Evolutionary conservation across 2,797 vertebrate species (phyloP), one percentile per base, ranked within the genome.

Genomic region (Coccyzus lansbergi): DNA sequence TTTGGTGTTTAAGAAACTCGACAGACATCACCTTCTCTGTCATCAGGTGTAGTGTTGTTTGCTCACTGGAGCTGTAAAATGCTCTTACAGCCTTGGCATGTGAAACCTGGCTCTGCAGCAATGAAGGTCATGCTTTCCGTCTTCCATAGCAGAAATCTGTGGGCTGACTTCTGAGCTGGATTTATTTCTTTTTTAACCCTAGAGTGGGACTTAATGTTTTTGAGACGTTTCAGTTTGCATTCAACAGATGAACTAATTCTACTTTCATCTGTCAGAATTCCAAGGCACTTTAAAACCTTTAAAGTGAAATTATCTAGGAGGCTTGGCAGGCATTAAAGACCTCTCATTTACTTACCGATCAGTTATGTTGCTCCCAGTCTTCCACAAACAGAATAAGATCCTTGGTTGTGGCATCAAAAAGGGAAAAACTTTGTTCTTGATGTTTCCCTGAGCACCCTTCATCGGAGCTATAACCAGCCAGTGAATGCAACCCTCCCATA

Each of bases 221-320:
- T 65, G 46, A 90, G 77, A 62, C 15, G 18, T 51, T 81, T 76
- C 88, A 48, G 63, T 93, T 94, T 94, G 59, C 77, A 59, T 93
- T 76, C 83, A 79, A 24, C 77, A 76, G 82, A 88, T 82, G 74
- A 94, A 55, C 34, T 1, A 2, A 21, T 81, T 74, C 48, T 86
- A 52, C 77, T 94, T 94, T 94, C 44, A 82, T 94, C 80, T 86
- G 34, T 90, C 88, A 93, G 38, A 86, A 92, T 70, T 94, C 77
- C 67, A 69, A 53, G 3, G 7, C 40, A 52, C 42, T 92, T 88
- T 59, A 68, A 63, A 94, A 59, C 51, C 77, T 90, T 93, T 92
- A 75, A 88, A 76, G 40, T 62, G 22, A 72, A 88, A 78, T 67
- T 48, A 84, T 86, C 91, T 55, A 15, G 70, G 67, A 71, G 70